A percentile compares a stretch with the other conserved stretches of the same genome.
Conservation (phyloP, 2,113 vertebrate genomes). For the Microcebus griseorufus region DNA sequence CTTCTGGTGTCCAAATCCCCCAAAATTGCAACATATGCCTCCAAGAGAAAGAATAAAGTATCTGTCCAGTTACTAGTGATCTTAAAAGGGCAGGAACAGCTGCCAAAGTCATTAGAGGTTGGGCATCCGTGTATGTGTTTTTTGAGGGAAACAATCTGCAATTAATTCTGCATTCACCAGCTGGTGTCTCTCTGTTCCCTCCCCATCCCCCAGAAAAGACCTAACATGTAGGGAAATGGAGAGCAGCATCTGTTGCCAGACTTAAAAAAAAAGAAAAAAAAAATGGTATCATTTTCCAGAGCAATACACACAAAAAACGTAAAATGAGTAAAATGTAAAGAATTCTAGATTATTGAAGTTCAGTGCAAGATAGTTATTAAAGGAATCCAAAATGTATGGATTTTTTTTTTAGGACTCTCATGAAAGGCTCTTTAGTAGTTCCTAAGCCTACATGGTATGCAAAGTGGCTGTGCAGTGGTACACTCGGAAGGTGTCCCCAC, state of each 20-base stretch:
- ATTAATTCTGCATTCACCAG: slow-evolving; percentile 52
- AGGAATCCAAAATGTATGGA: slow-evolving; percentile 50
- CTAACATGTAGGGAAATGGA: not conserved
- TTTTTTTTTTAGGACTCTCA: slow-evolving; percentile 49
- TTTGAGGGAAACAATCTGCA: slow-evolving; percentile 47
- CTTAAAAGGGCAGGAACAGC: not conserved
- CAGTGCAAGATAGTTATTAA: slow-evolving; percentile 48
- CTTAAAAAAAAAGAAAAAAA: not conserved
- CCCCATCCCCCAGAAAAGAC: not conserved
- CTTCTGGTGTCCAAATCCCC: not conserved
- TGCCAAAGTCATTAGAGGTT: not conserved
- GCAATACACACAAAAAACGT: slow-evolving; percentile 19
- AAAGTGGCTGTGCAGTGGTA: not conserved
- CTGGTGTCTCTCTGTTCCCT: not conserved
- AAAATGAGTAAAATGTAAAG: not conserved
- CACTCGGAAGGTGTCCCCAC: not conserved
- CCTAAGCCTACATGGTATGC: not conserved
- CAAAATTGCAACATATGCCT: slow-evolving; percentile 35
- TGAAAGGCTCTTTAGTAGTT: slow-evolving; percentile 58
- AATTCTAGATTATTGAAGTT: not conserved
- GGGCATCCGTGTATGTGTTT: slow-evolving; percentile 9
- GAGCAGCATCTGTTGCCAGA: not conserved
- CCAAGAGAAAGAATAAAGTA: slow-evolving; percentile 44
- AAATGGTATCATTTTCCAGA: slow-evolving; percentile 28
- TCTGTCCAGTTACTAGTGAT: slow-evolving; percentile 4